Evolutionary conservation across 2,888 invertebrate species (phyloP).

Genomic region (Hirtodrosophila duncani): DNA sequence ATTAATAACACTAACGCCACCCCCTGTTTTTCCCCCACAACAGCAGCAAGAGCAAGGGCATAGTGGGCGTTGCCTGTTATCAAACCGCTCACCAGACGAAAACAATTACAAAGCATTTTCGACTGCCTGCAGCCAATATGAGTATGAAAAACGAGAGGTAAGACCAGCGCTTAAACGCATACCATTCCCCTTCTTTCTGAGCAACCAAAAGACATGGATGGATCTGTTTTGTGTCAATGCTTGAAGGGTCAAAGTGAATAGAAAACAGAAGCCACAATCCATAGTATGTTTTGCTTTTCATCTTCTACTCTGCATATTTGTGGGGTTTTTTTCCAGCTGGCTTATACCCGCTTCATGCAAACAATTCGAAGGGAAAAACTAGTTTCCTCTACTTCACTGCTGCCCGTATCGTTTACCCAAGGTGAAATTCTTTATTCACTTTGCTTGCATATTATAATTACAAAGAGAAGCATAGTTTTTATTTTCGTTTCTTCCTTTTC

Average conservation of each 20-base stretch:
- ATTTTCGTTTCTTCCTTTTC: neutral
- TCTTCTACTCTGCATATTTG: constrained; percentile 15
- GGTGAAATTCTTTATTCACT: constrained; percentile 17
- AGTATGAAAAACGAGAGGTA: neutral
- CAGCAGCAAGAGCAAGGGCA: too few relatives aligned
- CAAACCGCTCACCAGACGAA: constrained; percentile 41
- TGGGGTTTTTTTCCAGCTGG: too few relatives aligned
- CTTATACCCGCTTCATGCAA: neutral
- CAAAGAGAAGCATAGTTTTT: constrained; percentile 14
- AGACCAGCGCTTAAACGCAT: constrained; percentile 1
- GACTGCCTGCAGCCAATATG: neutral
- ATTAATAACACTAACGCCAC: neutral
- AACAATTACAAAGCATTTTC: constrained; percentile 41
- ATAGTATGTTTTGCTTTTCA: constrained; percentile 2
- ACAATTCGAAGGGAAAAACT: constrained; percentile 9
- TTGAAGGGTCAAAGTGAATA: constrained; percentile 18
- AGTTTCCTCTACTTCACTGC: too few relatives aligned
- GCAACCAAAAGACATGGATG: neutral
- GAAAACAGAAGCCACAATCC: constrained; percentile 8
- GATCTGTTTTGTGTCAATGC: neutral
- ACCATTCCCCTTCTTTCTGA: neutral
- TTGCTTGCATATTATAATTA: constrained; percentile 39
- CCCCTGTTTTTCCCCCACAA: constrained; percentile 21
- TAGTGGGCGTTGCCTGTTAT: too few relatives aligned
- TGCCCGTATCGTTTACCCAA: too few relatives aligned